Evolutionary conservation across 2,113 vertebrate species (phyloP).

Genomic region (Oryzias celebensis): DNA sequence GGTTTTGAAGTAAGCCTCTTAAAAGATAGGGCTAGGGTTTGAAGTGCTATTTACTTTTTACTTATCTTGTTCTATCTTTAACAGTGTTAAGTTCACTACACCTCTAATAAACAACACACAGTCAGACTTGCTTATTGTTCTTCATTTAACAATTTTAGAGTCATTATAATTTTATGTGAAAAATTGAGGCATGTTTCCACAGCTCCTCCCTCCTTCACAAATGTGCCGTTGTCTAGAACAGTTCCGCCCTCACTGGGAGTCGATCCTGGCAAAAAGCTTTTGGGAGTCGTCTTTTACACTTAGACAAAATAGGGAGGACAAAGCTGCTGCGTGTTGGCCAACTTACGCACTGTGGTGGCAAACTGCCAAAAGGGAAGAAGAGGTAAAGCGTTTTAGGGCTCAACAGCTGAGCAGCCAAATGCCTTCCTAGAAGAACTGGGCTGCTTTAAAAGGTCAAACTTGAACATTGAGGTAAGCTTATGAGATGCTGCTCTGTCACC

Average conservation of each 20-base stretch:
- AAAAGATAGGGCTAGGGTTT: slow-evolving; percentile 34
- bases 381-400: slow-evolving; percentile 34
- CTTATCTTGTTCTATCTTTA: slow-evolving; percentile 25
- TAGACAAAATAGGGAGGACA: slow-evolving; percentile 40
- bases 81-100: slow-evolving; percentile 26
- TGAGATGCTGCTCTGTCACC: slow-evolving; percentile 6
- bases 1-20: slow-evolving; percentile 25
- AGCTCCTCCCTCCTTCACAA: slow-evolving; percentile 5
- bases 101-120: background rate
- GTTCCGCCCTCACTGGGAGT: slow-evolving; percentile 50
- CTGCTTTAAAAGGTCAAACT: slow-evolving; percentile 17
- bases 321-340: slow-evolving; percentile 41
- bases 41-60: slow-evolving; percentile 10
- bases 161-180: too few relatives aligned
- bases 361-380: slow-evolving; percentile 26
- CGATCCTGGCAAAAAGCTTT: slow-evolving; percentile 26
- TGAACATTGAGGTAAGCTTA: slow-evolving; percentile 4
- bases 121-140: background rate
- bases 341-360: slow-evolving; percentile 15
- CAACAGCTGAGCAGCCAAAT: slow-evolving; percentile 41
- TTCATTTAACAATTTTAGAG: background rate
- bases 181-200: too few relatives aligned
- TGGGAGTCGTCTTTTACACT: slow-evolving; percentile 53
- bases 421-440: slow-evolving; percentile 34
- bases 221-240: slow-evolving; percentile 62